Percentiles rank a stretch among this genome's conserved stretches.
phyloP scores from a whole-genome alignment of 2,888 invertebrate genomes.

The Drosophila gaucha region DNA sequence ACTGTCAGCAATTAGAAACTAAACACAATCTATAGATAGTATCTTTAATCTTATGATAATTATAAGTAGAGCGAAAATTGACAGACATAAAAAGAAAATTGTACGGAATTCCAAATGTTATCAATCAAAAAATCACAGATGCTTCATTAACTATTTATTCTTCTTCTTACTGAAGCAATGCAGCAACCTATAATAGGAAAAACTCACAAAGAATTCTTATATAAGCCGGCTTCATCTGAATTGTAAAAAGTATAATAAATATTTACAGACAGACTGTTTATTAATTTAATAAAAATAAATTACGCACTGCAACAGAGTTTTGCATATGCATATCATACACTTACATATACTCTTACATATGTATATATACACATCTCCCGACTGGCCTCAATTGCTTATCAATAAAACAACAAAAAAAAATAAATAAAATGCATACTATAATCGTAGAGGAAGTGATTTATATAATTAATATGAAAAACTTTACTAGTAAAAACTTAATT shows the following conservation, averaged over 20 bases:
- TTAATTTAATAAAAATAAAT: not conserved
- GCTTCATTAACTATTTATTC: too few species aligned
- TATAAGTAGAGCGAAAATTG: not conserved
- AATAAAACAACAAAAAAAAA: slow-evolving; percentile 1
- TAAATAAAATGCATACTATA: not conserved
- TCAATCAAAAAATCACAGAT: not conserved
- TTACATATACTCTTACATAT: not conserved
- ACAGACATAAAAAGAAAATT: too few species aligned
- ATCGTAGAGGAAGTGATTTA: not conserved
- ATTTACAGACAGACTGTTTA: not conserved
- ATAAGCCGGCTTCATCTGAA: slow-evolving; percentile 2
- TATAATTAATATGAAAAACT: not conserved
- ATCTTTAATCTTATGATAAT: too few species aligned
- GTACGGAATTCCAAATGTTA: not conserved
- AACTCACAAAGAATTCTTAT: not conserved
- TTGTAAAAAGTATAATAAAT: too few species aligned
- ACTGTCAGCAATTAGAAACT: not conserved
- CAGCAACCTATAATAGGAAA: too few species aligned
- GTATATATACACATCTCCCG: not conserved
- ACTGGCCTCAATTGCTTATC: slow-evolving; percentile 25
- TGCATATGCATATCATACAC: not conserved
- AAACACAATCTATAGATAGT: not conserved
- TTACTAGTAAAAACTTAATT: not conserved
- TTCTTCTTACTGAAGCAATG: too few species aligned
- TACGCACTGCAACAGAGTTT: not conserved